Conservation (phyloP, 1,140 invertebrate genomes). For the Diprion similis region DNA sequence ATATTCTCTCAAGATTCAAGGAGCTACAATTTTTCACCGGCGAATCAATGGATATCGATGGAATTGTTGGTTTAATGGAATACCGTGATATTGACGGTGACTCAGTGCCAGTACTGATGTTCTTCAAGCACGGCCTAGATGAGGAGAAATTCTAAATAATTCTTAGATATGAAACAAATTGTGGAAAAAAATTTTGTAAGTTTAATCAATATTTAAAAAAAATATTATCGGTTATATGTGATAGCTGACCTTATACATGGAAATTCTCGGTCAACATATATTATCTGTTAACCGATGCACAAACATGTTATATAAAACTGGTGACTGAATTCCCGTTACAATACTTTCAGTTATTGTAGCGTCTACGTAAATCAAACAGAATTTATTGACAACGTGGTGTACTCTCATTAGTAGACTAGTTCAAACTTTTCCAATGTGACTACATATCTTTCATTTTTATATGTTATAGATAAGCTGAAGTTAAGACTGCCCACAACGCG, state of each 20-base stretch:
- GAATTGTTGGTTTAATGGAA: constrained; percentile 91
- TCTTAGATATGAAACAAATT: constrained; percentile 54
- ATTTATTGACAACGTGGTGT: constrained; percentile 24
- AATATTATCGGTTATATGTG: constrained; percentile 13
- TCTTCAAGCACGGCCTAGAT: constrained; percentile 93
- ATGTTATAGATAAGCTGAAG: constrained; percentile 36
- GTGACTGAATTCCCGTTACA: constrained; percentile 43
- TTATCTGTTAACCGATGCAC: constrained; percentile 34
- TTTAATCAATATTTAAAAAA: constrained; percentile 24
- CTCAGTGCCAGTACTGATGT: constrained; percentile 87
- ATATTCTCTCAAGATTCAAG: constrained; percentile 89
- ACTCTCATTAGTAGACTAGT: constrained; percentile 40
- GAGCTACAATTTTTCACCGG: constrained; percentile 95
- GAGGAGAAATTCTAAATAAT: constrained; percentile 90
- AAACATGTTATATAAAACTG: constrained; percentile 44
- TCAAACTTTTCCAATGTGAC: neutral
- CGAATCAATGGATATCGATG: constrained; percentile 93
- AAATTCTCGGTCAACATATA: constrained; percentile 8
- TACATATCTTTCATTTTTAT: neutral
- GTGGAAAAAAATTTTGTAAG: constrained; percentile 54
- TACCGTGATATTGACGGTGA: constrained; percentile 88
- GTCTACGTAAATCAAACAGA: constrained; percentile 42
- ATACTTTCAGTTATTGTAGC: constrained; percentile 22
- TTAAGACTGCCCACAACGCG: constrained; percentile 50
- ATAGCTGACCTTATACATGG: constrained; percentile 13